A percentile compares a stretch with the other conserved stretches of the same genome.
phyloP scores from a whole-genome alignment of 2,113 vertebrate genomes.

The Rutilus rutilus region DNA sequence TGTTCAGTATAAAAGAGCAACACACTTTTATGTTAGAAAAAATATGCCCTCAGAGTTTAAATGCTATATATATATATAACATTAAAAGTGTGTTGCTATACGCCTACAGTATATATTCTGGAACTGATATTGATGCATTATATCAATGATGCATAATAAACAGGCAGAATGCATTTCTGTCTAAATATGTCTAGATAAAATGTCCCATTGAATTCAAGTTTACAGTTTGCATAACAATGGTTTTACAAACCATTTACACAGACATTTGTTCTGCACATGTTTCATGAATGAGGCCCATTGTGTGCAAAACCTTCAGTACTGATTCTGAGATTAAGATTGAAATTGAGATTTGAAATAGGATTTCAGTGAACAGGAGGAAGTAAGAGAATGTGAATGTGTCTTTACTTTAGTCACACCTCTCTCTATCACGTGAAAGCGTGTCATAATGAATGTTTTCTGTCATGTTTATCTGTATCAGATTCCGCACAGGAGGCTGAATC shows the following conservation, averaged over 20 bases:
- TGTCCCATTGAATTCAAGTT: not conserved
- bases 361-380: not conserved
- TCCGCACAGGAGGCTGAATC: conserved; percentile 72
- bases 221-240: not conserved
- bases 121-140: too few relatives aligned
- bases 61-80: too few relatives aligned
- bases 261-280: not conserved
- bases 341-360: not conserved
- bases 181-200: not conserved
- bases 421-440: not conserved
- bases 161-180: too few relatives aligned
- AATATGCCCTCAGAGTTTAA: too few relatives aligned
- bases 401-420: not conserved
- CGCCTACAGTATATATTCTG: too few relatives aligned
- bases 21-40: too few relatives aligned
- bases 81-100: too few relatives aligned
- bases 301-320: not conserved
- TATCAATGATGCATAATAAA: too few relatives aligned
- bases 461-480: not conserved
- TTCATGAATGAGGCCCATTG: not conserved
- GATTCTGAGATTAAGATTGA: not conserved
- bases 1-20: too few relatives aligned
- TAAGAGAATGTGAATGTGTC: not conserved
- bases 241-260: not conserved
- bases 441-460: not conserved